Conservation (phyloP, 2,888 invertebrate species). For the Stenurella melanura region DNA sequence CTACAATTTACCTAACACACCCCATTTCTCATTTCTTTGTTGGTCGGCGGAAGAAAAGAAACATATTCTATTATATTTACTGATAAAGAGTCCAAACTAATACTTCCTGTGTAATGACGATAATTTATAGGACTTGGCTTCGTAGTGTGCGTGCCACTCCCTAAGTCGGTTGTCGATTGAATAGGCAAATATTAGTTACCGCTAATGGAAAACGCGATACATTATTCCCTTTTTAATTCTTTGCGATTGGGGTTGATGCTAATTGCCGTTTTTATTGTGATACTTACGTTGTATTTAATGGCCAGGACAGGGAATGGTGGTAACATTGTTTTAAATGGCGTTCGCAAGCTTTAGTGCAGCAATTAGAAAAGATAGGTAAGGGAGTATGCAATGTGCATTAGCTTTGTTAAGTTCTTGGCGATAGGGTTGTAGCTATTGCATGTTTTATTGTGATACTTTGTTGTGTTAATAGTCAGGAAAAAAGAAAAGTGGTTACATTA, state of each 20-base stretch:
- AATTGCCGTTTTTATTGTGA: background rate
- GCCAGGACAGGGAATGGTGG: background rate
- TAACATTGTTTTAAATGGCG: background rate
- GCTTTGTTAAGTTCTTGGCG: background rate
- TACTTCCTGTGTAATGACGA: constrained; percentile 1
- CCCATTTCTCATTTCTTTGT: constrained; percentile 22
- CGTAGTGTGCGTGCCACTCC: background rate
- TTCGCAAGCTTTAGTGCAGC: background rate
- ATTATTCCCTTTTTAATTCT: background rate
- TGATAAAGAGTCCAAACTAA: constrained; percentile 7
- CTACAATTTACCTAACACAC: constrained; percentile 18
- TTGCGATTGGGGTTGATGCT: background rate
- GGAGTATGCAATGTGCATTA: background rate
- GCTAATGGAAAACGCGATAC: background rate
- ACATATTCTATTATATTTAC: constrained; percentile 9
- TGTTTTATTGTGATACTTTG: background rate
- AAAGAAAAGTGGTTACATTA: background rate
- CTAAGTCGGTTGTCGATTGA: background rate
- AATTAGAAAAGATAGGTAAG: background rate
- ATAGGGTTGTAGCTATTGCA: background rate
- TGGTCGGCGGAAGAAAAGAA: background rate
- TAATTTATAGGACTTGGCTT: background rate
- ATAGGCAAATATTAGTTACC: background rate
- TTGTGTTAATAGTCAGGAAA: background rate
- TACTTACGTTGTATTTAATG: background rate